Base-by-base conservation (phyloP, 2,113 vertebrate genomes). In the Acrocephalus arundinaceus region DNA sequence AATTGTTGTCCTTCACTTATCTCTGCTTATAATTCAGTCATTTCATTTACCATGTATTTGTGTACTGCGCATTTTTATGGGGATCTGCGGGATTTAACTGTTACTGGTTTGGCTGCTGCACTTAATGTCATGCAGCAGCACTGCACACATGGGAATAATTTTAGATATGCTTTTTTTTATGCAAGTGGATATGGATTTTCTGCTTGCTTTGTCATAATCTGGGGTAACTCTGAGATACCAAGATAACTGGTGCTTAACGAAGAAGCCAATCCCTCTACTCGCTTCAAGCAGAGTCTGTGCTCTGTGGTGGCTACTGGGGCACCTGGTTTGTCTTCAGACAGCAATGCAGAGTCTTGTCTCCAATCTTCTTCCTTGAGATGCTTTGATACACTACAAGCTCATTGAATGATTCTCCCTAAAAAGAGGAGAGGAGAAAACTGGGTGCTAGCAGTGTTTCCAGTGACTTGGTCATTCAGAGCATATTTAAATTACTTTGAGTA, bases 131-230 rank as follows among this genome's bases (percentile, higher is more conserved):
- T 72, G 91, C 89, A 85, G 94, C 96, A 96, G 94, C 87, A 93
- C 66, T 4, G 30, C 94, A 95, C 93, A 97, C 95, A 96, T 96
- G 96, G 94, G 84, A 97, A 61, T 91, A 86, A 96, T 97, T 97
- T 97, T 39, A 87, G 89, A 95, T 92, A 89, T 37, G 70, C 59
- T 73, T 86, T 88, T 39, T 85, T 77, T 85, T 49, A 48, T 75
- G 41, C 68, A 75, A 95, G 65, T 90, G 80, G 89, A 79, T 95
- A 81, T 67, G 59, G 46, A 52, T 95, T 92, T 91, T 95, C 77
- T 92, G 37, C 89, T 97, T 93, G 80, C 62, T 95, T 93, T 95
- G 65, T 90, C 91, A 81, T 95, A 89, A 89, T 91, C 91, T 82
- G 70, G 55, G 59, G 87, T 85, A 89, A 61, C 54, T 78, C 70